Evolutionary conservation across 2,797 vertebrate genomes (phyloP).

Genomic region (Tauraco hartlaubi): DNA sequence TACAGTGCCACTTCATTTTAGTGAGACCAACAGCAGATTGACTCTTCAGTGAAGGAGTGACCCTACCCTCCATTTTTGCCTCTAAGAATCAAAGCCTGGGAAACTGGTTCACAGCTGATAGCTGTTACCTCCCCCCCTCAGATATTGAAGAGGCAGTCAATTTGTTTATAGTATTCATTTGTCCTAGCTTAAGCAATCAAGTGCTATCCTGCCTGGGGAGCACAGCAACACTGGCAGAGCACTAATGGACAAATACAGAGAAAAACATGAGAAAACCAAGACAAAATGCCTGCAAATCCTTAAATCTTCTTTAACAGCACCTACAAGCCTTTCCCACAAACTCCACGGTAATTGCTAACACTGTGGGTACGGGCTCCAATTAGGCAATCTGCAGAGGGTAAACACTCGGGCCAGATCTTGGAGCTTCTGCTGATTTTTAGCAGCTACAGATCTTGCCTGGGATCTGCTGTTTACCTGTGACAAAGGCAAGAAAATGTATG

Average conservation of each 20-base stretch:
- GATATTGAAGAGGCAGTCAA: not conserved
- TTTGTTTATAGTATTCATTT: constrained; percentile 13
- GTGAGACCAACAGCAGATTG: not conserved
- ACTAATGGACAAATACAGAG: not conserved
- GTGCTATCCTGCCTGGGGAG: not conserved
- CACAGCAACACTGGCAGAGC: not conserved
- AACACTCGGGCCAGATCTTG: not conserved
- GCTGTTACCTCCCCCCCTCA: not conserved
- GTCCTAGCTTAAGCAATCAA: not conserved
- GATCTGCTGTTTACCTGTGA: not conserved
- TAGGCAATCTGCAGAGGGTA: not conserved
- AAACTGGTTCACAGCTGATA: constrained; percentile 6
- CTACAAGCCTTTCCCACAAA: not conserved
- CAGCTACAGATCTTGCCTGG: not conserved
- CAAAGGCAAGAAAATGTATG: constrained; percentile 27
- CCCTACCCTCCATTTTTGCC: not conserved
- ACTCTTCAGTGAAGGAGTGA: not conserved
- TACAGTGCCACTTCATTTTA: not conserved
- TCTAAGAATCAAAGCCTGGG: not conserved
- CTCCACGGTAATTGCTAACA: not conserved
- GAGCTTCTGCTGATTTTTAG: constrained; percentile 2
- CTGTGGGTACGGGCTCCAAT: not conserved
- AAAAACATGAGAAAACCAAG: constrained; percentile 7
- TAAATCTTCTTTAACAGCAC: not conserved
- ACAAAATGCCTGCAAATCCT: not conserved